These are phyloP conservation scores for Acanthis flammea DNA, from an alignment of 2,797 vertebrate species.

Conservation along the genomic window DNA sequence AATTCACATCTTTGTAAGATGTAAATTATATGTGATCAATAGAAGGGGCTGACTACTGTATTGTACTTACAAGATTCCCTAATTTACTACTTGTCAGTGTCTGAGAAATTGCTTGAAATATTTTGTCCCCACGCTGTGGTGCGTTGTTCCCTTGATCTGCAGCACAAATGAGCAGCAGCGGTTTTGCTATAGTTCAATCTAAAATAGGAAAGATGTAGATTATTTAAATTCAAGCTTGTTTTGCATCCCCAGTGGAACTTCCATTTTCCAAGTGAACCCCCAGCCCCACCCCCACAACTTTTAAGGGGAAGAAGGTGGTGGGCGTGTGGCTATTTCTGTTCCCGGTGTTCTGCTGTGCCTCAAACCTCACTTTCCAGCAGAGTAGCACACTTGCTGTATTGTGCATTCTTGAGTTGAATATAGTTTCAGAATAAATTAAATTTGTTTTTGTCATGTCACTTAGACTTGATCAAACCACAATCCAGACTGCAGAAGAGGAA, in stretches of 20 bases:
- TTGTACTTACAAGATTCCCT: slow-evolving; percentile 83
- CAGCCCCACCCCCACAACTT: background rate
- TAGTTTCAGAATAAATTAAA: slow-evolving; percentile 55
- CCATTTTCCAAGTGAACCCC: slow-evolving; percentile 11
- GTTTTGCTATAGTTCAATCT: slow-evolving; percentile 44
- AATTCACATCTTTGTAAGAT: slow-evolving; percentile 93
- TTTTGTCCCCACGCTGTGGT: slow-evolving; percentile 60
- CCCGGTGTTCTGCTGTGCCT: background rate
- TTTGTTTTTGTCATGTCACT: slow-evolving; percentile 43
- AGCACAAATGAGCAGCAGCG: background rate
- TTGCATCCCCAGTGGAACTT: slow-evolving; percentile 46
- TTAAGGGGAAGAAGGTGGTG: background rate
- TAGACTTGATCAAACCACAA: slow-evolving; percentile 37
- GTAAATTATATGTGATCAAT: slow-evolving; percentile 98
- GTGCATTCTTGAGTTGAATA: background rate
- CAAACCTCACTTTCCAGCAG: background rate
- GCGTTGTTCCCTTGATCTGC: slow-evolving; percentile 66
- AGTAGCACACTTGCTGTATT: background rate
- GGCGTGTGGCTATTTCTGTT: background rate
- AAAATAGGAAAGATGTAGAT: slow-evolving; percentile 62
- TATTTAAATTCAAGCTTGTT: slow-evolving; percentile 66
- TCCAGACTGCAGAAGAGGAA: background rate
- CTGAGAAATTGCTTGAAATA: slow-evolving; percentile 68
- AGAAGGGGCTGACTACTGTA: slow-evolving; percentile 82
- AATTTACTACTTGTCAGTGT: slow-evolving; percentile 78